These are phyloP conservation scores for Peromyscus eremicus DNA, from an alignment of 2,797 vertebrate genomes.

Conservation along the genomic window DNA sequence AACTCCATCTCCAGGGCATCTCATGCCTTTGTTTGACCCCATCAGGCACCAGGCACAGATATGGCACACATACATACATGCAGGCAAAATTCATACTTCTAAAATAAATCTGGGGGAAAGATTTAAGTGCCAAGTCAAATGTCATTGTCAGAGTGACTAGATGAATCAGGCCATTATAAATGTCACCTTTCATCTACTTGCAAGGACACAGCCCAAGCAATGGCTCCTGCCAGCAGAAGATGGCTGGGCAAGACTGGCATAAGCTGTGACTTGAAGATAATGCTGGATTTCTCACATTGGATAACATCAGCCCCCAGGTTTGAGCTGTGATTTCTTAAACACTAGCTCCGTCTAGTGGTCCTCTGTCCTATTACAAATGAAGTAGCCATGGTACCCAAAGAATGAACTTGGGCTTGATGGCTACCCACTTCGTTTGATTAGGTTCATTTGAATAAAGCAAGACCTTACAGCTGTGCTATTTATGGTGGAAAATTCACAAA, in stretches of 20 bases:
- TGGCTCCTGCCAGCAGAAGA: not conserved
- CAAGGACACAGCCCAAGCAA: not conserved
- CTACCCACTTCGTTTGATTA: not conserved
- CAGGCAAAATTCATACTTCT: not conserved
- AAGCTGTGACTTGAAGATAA: not conserved
- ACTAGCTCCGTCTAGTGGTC: constrained; percentile 78
- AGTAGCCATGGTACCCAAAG: too few species aligned
- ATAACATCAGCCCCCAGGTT: not conserved
- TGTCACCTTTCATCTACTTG: not conserved
- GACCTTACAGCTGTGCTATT: not conserved
- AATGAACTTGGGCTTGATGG: not conserved
- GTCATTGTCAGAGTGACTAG: not conserved
- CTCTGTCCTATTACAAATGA: constrained; percentile 55
- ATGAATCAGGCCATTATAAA: not conserved
- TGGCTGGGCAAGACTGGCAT: not conserved
- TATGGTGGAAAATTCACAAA: not conserved
- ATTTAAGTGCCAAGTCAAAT: not conserved
- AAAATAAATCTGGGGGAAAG: not conserved
- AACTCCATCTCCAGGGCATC: not conserved
- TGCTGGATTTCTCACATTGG: not conserved
- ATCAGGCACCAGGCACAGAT: not conserved
- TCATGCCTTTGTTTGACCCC: not conserved
- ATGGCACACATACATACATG: not conserved
- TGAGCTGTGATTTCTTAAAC: constrained; percentile 71
- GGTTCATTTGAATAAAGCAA: constrained; percentile 44